Base-by-base conservation (phyloP, 2,888 invertebrate species). In the Sympetrum striolatum region DNA sequence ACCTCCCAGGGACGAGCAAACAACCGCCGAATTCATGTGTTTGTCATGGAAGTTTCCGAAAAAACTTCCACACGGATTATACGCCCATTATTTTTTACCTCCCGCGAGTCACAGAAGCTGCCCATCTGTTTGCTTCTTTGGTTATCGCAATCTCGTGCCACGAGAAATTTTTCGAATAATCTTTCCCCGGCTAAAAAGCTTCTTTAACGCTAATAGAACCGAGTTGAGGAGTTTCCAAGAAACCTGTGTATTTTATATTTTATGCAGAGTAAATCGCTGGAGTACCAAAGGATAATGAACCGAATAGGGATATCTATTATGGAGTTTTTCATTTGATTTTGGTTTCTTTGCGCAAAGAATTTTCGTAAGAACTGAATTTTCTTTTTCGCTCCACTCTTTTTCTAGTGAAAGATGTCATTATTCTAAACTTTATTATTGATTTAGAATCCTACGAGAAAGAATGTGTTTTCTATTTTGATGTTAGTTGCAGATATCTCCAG, bases 81-180 rank as follows among this genome's bases (percentile, higher is more conserved):
- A 37, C 35, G 35, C 58, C 58, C 37, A 37, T 60, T 86, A 60
- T 86, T 64, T 86, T 64, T 80, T 80, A 37, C 64, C 64, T 12
- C 58, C 22, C 58, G 14, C 86, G 22, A 37, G 86, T 37, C 60
- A 86, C 86, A 86, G 64, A 60, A n/a, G 60, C 18, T 86, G 10
- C 39, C 86, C 31, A 25, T 25, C 5, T 60, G 58, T 86, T 86
- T 86, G 31, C 60, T 22, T 10, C 22, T 10, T 37, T 8, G 25
- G 37, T 86, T 86, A 86, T 60, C 86, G 39, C 86, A 14, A 86
- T 86, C 37, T 86, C 60, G 60, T 37, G 18, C 86, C 86, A 60
- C 86, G 60, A 86, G 58, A 86, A 73, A 31, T 31, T 73, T 53
- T 73, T 31, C 73, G 25, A 73, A 25, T 73, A 31, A 73, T 73